Base-by-base conservation (phyloP, 2,113 vertebrate species). In the Glaucomys volans region DNA sequence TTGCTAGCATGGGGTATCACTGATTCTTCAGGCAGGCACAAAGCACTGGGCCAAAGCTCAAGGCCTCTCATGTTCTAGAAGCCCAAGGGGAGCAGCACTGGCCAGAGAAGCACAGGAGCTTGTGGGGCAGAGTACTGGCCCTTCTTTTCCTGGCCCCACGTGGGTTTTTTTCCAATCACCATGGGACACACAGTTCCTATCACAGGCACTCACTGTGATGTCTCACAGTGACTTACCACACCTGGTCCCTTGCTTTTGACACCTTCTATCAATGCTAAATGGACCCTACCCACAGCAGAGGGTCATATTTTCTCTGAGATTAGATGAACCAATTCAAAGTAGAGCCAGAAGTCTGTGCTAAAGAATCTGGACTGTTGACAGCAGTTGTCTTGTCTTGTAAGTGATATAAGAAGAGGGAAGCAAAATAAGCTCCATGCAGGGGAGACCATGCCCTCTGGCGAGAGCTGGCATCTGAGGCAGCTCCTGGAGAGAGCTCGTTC, bases 361-460 rank as follows among this genome's bases (percentile, higher is more conserved):
- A 93, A 95, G 75, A 80, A 83, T 96, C 67, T 88, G 37, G 79
- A 14, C 30, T 95, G 0, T 76, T 80, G n/a, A 69, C 54, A 87
- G 67, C 42, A 52, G 52, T 59, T 87, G 81, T 35, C 71, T n/a
- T n/a, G n/a, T n/a, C n/a, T 59, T 95, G 57, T 91, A 57, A 59
- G 44, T 52, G 20, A 28, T 22, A 2, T 3, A 8, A 6, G 1
- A 4, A 18, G 44, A 28, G 30, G 54, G 66, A 37, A 37, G 18
- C 66, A 16, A 30, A 7, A 4, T 24, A 92, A 47, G 10, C 16
- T 32, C 8, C 87, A 66, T 90, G 81, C 18, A 20, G 11, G 8
- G n/a, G 0, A 79, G 37, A 14, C 28, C 1, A 0, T 32, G 28
- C 85, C 89, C 26, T 44, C 37, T 96, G 84, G 64, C 57, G 37